Percentiles rank a stretch among this genome's conserved stretches.
Conservation (phyloP, 2,888 invertebrate species). For the Quadroppia sp. region DNA sequence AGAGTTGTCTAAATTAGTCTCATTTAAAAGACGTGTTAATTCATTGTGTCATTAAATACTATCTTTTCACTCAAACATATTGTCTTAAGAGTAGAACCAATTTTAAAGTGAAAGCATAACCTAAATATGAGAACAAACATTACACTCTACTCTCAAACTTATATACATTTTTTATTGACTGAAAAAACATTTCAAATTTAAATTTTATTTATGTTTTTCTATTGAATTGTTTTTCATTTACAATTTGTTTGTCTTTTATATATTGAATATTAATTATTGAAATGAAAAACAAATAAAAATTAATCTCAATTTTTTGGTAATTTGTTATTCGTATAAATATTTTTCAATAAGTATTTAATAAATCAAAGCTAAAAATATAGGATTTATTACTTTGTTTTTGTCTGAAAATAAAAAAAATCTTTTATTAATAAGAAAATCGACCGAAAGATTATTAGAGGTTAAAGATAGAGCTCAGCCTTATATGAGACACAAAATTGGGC, state of each 20-base stretch:
- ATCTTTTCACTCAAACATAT: slow-evolving; percentile 10
- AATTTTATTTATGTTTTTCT: not conserved
- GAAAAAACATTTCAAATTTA: not conserved
- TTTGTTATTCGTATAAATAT: not conserved
- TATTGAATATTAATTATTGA: slow-evolving; percentile 10
- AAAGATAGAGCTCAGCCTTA: not conserved
- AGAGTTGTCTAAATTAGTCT: slow-evolving; percentile 9
- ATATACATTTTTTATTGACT: not conserved
- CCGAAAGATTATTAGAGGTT: not conserved
- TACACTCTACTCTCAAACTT: not conserved
- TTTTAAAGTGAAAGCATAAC: slow-evolving; percentile 35
- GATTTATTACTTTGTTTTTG: not conserved
- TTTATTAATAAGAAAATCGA: not conserved
- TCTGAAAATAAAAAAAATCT: not conserved
- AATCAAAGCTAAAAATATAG: no score
- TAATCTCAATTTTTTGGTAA: not conserved
- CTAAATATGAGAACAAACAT: slow-evolving; percentile 1
- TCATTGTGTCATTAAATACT: slow-evolving; percentile 27
- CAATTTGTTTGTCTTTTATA: not conserved
- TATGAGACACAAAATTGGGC: slow-evolving; percentile 28
- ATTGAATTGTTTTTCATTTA: not conserved
- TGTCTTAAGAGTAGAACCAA: slow-evolving; percentile 12
- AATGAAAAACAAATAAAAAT: not conserved
- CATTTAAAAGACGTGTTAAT: slow-evolving; percentile 6
- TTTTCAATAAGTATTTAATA: not conserved